Evolutionary conservation across 2,888 invertebrate genomes (phyloP).

Genomic region (Xylota sylvarum): DNA sequence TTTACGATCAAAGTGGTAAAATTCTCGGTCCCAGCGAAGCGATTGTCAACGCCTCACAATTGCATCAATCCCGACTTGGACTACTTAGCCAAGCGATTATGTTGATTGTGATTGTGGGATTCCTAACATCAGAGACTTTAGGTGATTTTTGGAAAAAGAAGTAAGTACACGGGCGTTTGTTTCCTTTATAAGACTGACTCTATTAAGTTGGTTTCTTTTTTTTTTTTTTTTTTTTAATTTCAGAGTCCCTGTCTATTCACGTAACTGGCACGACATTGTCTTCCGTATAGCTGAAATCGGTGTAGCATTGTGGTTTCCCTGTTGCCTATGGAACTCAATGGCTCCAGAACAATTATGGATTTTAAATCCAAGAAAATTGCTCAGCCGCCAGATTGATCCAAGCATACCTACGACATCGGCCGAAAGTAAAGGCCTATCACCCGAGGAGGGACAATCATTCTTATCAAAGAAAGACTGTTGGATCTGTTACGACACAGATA

Average conservation of each 20-base stretch:
- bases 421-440: conserved; percentile 83
- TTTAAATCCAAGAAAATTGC: conserved; percentile 94
- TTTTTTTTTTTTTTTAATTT: conserved; percentile 29
- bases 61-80: conserved; percentile 96
- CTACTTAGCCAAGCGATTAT: conserved; percentile 95
- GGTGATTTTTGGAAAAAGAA: conserved; percentile 97
- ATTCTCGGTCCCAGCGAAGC: conserved; percentile 86
- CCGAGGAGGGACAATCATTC: conserved; percentile 86
- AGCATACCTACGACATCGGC: conserved; percentile 85
- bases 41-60: conserved; percentile 92
- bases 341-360: conserved; percentile 97
- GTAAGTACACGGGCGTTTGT: no score
- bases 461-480: conserved; percentile 92
- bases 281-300: conserved; percentile 97
- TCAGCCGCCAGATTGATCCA: conserved; percentile 88
- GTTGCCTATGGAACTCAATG: conserved; percentile 98
- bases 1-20: conserved; percentile 90
- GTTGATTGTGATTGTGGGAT: conserved; percentile 94
- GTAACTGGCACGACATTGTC: conserved; percentile 96
- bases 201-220: conserved; percentile 4
- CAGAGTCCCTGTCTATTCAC: conserved; percentile 94
- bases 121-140: conserved; percentile 95
- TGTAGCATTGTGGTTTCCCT: conserved; percentile 97
- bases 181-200: background rate
- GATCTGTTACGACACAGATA: conserved; percentile 96